Evolutionary conservation across 2,888 invertebrate species (phyloP).

Genomic region (Dusona sp.): DNA sequence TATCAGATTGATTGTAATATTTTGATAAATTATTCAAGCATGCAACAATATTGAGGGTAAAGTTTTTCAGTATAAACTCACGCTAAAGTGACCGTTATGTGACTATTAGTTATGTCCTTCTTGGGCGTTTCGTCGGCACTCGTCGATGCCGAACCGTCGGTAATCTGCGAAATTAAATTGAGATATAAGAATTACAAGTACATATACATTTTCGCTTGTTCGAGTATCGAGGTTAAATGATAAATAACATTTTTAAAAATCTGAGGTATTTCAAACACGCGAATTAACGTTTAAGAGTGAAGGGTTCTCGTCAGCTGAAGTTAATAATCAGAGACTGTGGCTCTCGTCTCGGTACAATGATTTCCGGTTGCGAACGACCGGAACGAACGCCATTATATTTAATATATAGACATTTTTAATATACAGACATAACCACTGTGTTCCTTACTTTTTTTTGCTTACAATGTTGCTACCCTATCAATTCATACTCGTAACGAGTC

Average conservation of each 20-base stretch:
- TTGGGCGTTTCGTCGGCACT: constrained; percentile 83
- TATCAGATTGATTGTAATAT: background rate
- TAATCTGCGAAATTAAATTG: constrained; percentile 75
- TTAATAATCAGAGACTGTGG: constrained; percentile 22
- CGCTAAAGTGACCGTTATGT: constrained; percentile 82
- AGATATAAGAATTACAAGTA: background rate
- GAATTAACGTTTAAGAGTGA: constrained; percentile 11
- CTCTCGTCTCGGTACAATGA: constrained; percentile 47
- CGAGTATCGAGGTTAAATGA: constrained; percentile 31
- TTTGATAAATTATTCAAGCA: background rate
- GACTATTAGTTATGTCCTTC: constrained; percentile 81
- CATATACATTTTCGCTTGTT: background rate
- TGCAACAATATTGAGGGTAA: background rate
- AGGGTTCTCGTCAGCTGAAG: constrained; percentile 23
- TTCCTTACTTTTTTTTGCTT: background rate
- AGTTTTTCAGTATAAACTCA: constrained; percentile 16
- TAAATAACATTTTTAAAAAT: background rate
- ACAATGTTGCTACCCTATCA: background rate
- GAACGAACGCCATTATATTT: constrained; percentile 40
- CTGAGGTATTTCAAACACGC: background rate
- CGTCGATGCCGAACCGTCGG: constrained; percentile 84
- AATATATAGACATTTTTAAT: background rate
- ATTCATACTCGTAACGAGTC: background rate
- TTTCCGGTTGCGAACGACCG: constrained; percentile 54
- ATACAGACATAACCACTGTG: background rate